Conservation (phyloP, 2,113 vertebrate species). For the Cebus imitator region DNA sequence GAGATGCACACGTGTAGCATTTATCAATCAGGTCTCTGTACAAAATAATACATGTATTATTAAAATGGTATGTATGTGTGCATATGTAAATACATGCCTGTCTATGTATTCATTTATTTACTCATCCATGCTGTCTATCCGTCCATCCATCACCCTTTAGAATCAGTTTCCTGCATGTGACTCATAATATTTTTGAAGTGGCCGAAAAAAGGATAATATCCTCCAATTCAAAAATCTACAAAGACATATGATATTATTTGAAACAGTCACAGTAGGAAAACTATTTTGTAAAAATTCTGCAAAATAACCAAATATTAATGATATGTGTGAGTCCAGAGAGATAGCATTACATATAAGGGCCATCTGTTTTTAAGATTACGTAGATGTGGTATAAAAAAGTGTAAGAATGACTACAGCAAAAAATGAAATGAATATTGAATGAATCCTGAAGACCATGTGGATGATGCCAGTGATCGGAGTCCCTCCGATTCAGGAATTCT, state of each 20-base stretch:
- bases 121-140: background rate
- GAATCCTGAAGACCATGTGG: fast-evolving
- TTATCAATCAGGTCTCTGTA: background rate
- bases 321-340: background rate
- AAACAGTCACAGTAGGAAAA: background rate
- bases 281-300: background rate
- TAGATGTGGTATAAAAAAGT: background rate
- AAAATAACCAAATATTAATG: background rate
- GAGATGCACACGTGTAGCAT: fast-evolving
- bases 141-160: background rate
- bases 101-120: background rate
- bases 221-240: background rate
- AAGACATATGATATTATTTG: background rate
- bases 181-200: background rate
- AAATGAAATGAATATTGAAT: too few species aligned
- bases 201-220: background rate
- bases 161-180: background rate
- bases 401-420: background rate
- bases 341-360: fast-evolving
- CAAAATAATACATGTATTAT: background rate
- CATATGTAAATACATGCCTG: background rate
- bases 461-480: fast-evolving
- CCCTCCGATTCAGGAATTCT: fast-evolving
- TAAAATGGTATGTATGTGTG: background rate
- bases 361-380: background rate